Evolutionary conservation across 2,113 vertebrate species (phyloP).

Genomic region (Fregata magnificens): DNA sequence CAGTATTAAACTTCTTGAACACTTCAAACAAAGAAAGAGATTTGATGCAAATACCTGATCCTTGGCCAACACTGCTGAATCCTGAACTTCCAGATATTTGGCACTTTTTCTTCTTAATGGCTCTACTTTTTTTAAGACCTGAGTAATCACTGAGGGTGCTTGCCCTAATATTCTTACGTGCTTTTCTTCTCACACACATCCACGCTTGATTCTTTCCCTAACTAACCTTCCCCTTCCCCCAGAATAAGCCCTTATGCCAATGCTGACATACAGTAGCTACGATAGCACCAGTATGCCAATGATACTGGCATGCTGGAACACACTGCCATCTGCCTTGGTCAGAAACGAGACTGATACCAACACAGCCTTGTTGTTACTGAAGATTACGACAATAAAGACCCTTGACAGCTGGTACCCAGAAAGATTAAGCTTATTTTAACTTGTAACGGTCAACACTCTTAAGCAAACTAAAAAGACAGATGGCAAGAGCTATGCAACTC

Average conservation of each 20-base stretch:
- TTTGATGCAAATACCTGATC: background rate
- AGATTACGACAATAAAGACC: background rate
- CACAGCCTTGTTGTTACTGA: background rate
- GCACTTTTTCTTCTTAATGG: background rate
- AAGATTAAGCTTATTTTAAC: conserved; percentile 28
- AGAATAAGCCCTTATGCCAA: background rate
- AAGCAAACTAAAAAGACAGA: background rate
- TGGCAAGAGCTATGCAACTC: background rate
- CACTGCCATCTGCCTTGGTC: background rate
- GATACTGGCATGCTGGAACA: background rate
- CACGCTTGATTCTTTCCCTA: background rate
- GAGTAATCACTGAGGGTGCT: background rate
- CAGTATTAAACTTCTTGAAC: background rate
- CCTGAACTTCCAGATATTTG: background rate
- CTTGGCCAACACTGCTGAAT: background rate
- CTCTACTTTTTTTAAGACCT: background rate
- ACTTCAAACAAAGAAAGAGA: background rate
- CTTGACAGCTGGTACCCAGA: conserved; percentile 14
- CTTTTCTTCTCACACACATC: background rate
- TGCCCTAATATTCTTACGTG: background rate
- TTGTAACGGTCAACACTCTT: background rate
- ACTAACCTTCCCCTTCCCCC: background rate
- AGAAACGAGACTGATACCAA: background rate
- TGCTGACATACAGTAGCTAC: background rate
- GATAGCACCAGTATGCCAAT: background rate